Base-by-base conservation (phyloP, 2,113 vertebrate genomes). In the Eptesicus fuscus region DNA sequence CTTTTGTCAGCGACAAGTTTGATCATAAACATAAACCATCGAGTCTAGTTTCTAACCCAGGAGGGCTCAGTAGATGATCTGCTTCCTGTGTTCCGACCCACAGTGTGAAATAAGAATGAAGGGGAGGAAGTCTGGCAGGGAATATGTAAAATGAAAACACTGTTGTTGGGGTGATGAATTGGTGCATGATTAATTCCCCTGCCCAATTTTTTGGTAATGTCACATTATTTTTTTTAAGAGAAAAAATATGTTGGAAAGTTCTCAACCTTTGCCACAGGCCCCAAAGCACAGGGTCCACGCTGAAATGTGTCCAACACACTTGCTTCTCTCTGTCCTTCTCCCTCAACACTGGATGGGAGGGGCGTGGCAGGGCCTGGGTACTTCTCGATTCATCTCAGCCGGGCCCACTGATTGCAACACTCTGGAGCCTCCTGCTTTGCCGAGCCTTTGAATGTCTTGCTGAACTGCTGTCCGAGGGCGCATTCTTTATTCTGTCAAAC, bases 401-500 rank as follows among this genome's bases (percentile, higher is more conserved):
- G 35, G 28, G 59, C 70, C 2, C 14, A 12, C 42, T 37, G 18
- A 40, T 88, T 97, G 79, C 6, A 28, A 98, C 96, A 97, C 89
- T 49, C 28, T 5, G 37, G 96, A 67, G 51, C 7, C 95, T 44
- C 71, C 8, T 92, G 96, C 61, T 53, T 94, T 96, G 32, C 87
- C 40, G 42, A 79, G 37, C 77, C 12, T 95, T 96, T 97, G 40
- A 65, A 16, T 93, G 37, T 96, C 94, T 97, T 97, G 77, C 70
- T 97, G 97, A 97, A 96, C 71, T 97, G 25, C 83, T 89, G 44
- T 97, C 96, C 95, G 97, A 98, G 94, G 95, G 88, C 96, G 97
- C 96, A 91, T 96, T 97, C 63, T 96, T 95, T 20, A 65, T 93
- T 94, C 85, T 95, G 77, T 97, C 93, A 88, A 96, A 61, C 28